Evolutionary conservation across 2,888 invertebrate species (phyloP).

Genomic region (Melikaiella ostensackeni): DNA sequence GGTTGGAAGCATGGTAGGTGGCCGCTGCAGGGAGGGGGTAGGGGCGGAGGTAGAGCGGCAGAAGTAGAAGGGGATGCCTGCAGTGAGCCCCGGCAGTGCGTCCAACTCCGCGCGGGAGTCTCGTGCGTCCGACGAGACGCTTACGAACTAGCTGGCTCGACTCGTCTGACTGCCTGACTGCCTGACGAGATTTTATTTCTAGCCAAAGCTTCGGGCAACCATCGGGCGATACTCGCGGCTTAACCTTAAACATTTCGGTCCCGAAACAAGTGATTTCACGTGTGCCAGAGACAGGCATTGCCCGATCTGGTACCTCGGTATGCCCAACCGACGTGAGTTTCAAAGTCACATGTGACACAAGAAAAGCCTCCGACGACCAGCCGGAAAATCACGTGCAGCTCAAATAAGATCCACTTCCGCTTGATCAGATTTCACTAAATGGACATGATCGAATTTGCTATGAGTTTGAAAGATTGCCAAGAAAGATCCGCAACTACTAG

Average conservation of each 20-base stretch:
- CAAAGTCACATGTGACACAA: slow-evolving; percentile 14
- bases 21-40: slow-evolving; percentile 53
- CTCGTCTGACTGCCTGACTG: slow-evolving; percentile 36
- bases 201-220: slow-evolving; percentile 28
- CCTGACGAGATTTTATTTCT: neutral
- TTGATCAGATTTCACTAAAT: slow-evolving; percentile 10
- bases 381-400: slow-evolving; percentile 21
- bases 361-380: neutral
- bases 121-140: slow-evolving; percentile 60
- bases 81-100: slow-evolving; percentile 76
- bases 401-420: neutral
- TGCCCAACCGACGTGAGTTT: slow-evolving; percentile 28
- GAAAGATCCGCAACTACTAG: neutral
- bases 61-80: slow-evolving; percentile 69
- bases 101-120: slow-evolving; percentile 75
- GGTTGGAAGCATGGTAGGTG: slow-evolving; percentile 53
- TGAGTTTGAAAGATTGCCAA: neutral
- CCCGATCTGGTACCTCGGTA: neutral
- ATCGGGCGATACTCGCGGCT: slow-evolving; percentile 39
- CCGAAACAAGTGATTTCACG: slow-evolving; percentile 28
- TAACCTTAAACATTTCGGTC: slow-evolving; percentile 21
- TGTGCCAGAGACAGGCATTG: neutral
- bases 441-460: slow-evolving; percentile 11
- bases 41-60: slow-evolving; percentile 56
- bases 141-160: slow-evolving; percentile 38